Percentiles rank a stretch among this genome's conserved stretches.
phyloP scores from a whole-genome alignment of 2,797 vertebrate genomes.

The Kryptolebias ocellatus region DNA sequence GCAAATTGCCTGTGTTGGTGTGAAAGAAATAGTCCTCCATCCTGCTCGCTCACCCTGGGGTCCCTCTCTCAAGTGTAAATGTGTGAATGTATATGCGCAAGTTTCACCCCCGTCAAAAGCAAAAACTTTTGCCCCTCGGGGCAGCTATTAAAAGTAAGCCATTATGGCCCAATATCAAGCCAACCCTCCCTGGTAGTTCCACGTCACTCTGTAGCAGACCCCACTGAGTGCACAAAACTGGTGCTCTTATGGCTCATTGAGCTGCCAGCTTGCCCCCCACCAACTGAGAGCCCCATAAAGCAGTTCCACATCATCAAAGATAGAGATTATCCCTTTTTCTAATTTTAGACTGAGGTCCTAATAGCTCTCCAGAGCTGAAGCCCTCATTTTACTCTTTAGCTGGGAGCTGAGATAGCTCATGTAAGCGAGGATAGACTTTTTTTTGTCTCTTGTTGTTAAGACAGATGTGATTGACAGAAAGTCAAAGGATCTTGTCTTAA shows the following conservation, averaged over 20 bases:
- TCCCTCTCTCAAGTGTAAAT: constrained; percentile 36
- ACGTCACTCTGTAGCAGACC: constrained; percentile 63
- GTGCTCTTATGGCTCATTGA: constrained; percentile 77
- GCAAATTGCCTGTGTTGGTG: constrained; percentile 7
- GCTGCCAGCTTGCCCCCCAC: constrained; percentile 70
- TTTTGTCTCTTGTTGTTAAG: constrained; percentile 6
- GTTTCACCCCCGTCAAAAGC: constrained; percentile 52
- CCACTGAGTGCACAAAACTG: constrained; percentile 70
- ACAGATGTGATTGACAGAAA: constrained; percentile 6
- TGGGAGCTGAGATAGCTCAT: constrained; percentile 7
- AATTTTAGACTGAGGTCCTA: constrained; percentile 76
- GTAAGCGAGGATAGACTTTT: neutral
- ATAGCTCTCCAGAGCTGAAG: constrained; percentile 68
- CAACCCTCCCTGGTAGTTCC: constrained; percentile 65
- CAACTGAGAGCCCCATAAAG: constrained; percentile 70
- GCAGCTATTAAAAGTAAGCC: constrained; percentile 73
- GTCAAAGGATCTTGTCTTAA: constrained; percentile 1
- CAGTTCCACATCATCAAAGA: constrained; percentile 78
- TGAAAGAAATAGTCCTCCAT: constrained; percentile 18
- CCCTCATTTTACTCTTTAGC: constrained; percentile 45
- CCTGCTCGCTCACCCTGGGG: constrained; percentile 28
- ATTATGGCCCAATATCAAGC: constrained; percentile 68
- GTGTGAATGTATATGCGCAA: constrained; percentile 28
- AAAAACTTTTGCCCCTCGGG: constrained; percentile 63
- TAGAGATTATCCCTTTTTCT: constrained; percentile 75